Evolutionary conservation across 2,113 vertebrate species (phyloP).

Genomic region (Hystrix brachyura): DNA sequence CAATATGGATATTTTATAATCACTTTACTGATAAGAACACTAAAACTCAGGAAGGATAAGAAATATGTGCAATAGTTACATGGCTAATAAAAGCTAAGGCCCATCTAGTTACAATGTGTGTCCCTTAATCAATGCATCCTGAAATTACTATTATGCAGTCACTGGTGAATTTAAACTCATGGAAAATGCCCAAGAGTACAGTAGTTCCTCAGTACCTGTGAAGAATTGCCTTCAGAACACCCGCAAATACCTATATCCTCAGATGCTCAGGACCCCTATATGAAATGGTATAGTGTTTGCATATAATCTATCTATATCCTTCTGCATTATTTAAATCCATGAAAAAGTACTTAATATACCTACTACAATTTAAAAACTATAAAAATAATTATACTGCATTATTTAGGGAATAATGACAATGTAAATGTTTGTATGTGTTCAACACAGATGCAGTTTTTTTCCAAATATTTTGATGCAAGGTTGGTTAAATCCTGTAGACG

Average conservation of each 20-base stretch:
- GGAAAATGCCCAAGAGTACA: background rate
- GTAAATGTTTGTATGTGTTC: background rate
- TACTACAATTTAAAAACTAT: background rate
- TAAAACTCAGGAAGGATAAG: background rate
- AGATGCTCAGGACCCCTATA: background rate
- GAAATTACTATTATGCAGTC: background rate
- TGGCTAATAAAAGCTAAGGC: background rate
- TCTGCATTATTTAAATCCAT: background rate
- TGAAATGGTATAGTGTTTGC: background rate
- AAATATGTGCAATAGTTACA: background rate
- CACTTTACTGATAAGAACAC: background rate
- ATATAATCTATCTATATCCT: background rate
- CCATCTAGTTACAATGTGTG: background rate
- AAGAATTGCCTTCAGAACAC: background rate
- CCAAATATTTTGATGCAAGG: background rate
- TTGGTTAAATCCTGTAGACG: background rate
- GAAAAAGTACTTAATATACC: background rate
- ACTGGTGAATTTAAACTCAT: background rate
- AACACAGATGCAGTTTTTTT: background rate
- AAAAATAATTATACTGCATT: background rate
- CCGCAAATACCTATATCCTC: background rate
- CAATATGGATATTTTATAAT: background rate
- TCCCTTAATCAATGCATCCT: background rate
- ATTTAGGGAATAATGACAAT: background rate
- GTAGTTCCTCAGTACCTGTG: background rate